Percentiles rank a stretch among this genome's conserved stretches.
phyloP scores from a whole-genome alignment of 1,140 invertebrate genomes.

The Anthonomus grandis region DNA sequence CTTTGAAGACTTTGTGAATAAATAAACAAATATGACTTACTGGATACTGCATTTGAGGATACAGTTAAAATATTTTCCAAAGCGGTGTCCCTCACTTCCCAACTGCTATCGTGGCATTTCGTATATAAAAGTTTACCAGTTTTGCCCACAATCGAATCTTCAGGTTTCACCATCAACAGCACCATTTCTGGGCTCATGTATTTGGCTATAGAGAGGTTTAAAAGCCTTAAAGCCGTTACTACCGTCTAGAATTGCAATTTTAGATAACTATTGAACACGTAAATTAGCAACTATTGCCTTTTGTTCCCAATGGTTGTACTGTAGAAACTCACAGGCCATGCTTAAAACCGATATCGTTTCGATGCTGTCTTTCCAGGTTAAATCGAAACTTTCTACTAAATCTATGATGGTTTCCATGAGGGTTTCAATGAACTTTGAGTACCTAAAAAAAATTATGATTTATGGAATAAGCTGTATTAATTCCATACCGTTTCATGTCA shows the following conservation, averaged over 20 bases:
- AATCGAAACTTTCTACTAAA: slow-evolving; percentile 64
- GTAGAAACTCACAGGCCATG: slow-evolving; percentile 47
- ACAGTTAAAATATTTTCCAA: slow-evolving; percentile 68
- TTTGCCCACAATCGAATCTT: slow-evolving; percentile 61
- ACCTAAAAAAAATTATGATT: slow-evolving; percentile 4
- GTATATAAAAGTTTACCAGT: slow-evolving; percentile 63
- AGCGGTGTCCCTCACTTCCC: slow-evolving; percentile 73
- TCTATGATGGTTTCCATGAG: slow-evolving; percentile 60
- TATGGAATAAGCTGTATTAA: neutral
- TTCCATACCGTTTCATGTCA: neutral
- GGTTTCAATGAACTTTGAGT: slow-evolving; percentile 48
- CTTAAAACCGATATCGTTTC: slow-evolving; percentile 60
- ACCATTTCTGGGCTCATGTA: slow-evolving; percentile 73
- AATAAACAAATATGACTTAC: slow-evolving; percentile 50
- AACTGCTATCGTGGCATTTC: slow-evolving; percentile 66
- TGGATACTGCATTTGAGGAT: slow-evolving; percentile 62
- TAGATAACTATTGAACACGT: neutral
- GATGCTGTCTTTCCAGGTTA: slow-evolving; percentile 70
- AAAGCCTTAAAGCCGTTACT: slow-evolving; percentile 64
- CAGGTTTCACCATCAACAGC: slow-evolving; percentile 60
- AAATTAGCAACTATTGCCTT: slow-evolving; percentile 12
- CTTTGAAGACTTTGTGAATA: too few species aligned
- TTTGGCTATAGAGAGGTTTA: slow-evolving; percentile 65
- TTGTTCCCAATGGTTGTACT: slow-evolving; percentile 19
- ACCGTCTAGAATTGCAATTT: slow-evolving; percentile 40